These are phyloP conservation scores for Globicephala melas DNA, from an alignment of 2,113 vertebrate species.

Conservation along the genomic window DNA sequence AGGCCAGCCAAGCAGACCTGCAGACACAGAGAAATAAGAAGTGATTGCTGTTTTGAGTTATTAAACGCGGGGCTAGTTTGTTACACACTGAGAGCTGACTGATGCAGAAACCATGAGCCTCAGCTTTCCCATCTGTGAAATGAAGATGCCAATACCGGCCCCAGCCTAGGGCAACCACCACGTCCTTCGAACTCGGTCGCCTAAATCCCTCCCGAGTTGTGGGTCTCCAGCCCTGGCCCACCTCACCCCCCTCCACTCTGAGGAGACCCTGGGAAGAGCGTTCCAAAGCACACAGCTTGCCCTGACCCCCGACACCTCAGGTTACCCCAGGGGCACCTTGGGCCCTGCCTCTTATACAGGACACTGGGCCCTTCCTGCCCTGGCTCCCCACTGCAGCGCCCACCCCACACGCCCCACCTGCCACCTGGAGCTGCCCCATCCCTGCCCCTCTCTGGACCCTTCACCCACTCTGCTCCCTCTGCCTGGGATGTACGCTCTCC, in stretches of 20 bases:
- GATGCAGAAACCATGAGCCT: background rate
- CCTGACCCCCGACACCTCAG: background rate
- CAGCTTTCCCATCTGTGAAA: background rate
- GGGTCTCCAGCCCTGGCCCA: background rate
- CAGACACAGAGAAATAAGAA: background rate
- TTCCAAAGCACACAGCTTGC: background rate
- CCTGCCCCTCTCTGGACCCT: background rate
- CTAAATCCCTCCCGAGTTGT: background rate
- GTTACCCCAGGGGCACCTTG: background rate
- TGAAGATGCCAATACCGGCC: background rate
- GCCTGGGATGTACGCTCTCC: rapidly evolving
- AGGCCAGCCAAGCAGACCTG: rapidly evolving
- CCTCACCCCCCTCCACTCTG: background rate
- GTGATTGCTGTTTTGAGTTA: rapidly evolving
- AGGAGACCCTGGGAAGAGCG: background rate
- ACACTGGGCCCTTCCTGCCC: too few relatives aligned
- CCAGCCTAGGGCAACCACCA: rapidly evolving
- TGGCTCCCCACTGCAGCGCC: too few relatives aligned
- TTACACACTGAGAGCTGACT: background rate
- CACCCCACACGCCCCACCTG: rapidly evolving
- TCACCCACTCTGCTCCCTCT: background rate
- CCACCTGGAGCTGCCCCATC: background rate
- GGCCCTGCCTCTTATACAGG: background rate
- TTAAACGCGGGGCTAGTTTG: rapidly evolving
- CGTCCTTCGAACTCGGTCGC: rapidly evolving